phyloP scores from a whole-genome alignment of 1,140 invertebrate species.

The Nymphalis io region DNA sequence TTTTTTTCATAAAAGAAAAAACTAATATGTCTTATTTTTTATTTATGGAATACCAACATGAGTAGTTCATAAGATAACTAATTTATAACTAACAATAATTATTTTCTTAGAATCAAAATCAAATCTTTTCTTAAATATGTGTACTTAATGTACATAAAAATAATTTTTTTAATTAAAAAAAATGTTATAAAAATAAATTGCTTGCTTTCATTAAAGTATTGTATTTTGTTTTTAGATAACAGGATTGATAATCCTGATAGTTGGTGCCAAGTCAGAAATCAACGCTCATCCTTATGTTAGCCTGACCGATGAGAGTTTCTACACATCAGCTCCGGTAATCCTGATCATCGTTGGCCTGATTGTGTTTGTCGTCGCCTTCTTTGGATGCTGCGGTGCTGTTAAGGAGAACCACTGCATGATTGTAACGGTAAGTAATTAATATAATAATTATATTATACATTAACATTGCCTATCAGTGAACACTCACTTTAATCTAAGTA shows the following conservation, averaged over 20 bases:
- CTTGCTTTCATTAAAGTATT: background rate
- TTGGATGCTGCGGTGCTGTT: slow-evolving; percentile 93
- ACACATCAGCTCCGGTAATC: slow-evolving; percentile 88
- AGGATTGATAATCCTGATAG: slow-evolving; percentile 87
- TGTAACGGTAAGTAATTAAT: slow-evolving; percentile 84
- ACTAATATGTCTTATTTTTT: no score
- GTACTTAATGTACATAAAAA: no score
- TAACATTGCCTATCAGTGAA: no score
- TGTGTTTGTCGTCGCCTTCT: slow-evolving; percentile 92
- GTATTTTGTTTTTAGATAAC: slow-evolving; percentile 83
- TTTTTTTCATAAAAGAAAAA: no score
- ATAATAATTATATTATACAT: background rate
- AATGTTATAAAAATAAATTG: background rate
- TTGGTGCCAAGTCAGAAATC: slow-evolving; percentile 84
- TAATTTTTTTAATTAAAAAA: no score
- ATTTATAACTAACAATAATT: no score
- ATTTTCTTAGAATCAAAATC: no score
- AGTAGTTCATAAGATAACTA: no score
- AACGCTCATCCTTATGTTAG: slow-evolving; percentile 84
- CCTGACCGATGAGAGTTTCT: slow-evolving; percentile 81
- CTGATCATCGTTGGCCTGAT: slow-evolving; percentile 92
- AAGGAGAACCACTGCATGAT: slow-evolving; percentile 95
- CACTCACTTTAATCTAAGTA: no score
- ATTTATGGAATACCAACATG: no score
- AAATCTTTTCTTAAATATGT: no score